These are phyloP conservation scores for Melanotaenia duboulayi DNA, from an alignment of 2,113 vertebrate species.

Conservation along the genomic window DNA sequence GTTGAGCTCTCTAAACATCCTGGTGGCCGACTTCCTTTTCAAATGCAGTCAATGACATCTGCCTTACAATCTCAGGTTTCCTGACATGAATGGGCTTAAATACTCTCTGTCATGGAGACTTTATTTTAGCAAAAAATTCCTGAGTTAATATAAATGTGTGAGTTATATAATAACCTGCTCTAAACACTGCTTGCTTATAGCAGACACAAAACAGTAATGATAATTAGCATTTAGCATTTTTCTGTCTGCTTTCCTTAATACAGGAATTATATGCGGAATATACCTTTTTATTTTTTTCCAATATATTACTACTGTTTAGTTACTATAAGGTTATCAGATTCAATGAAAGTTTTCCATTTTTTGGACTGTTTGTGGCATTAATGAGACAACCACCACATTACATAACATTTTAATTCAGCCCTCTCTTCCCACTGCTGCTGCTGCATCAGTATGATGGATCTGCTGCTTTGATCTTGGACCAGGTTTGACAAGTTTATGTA, in stretches of 20 bases:
- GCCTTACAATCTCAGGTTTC: not conserved
- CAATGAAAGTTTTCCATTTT: conserved; percentile 3
- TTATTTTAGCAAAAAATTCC: too few species aligned
- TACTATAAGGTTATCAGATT: conserved; percentile 20
- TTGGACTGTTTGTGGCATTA: conserved; percentile 9
- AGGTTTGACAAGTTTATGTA: conserved; percentile 55
- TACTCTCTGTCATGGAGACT: too few species aligned
- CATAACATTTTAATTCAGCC: conserved; percentile 34
- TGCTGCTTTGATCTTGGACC: conserved; percentile 65
- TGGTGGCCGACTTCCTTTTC: conserved; percentile 24
- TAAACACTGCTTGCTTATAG: too few species aligned
- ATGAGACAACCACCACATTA: conserved; percentile 40
- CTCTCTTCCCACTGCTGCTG: not conserved
- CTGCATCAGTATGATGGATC: conserved; percentile 14
- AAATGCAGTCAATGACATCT: conserved; percentile 19
- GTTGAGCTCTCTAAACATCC: conserved; percentile 49
- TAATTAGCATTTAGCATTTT: too few species aligned
- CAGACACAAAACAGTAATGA: too few species aligned
- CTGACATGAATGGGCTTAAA: not conserved
- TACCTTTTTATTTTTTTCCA: not conserved
- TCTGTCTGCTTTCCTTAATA: too few species aligned
- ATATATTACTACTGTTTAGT: too few species aligned
- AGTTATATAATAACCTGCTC: too few species aligned
- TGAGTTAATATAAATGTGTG: too few species aligned
- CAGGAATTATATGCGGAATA: not conserved